Conservation (phyloP, 92 coral and sea anemone genomes). For the Scolanthus callimorphus region DNA sequence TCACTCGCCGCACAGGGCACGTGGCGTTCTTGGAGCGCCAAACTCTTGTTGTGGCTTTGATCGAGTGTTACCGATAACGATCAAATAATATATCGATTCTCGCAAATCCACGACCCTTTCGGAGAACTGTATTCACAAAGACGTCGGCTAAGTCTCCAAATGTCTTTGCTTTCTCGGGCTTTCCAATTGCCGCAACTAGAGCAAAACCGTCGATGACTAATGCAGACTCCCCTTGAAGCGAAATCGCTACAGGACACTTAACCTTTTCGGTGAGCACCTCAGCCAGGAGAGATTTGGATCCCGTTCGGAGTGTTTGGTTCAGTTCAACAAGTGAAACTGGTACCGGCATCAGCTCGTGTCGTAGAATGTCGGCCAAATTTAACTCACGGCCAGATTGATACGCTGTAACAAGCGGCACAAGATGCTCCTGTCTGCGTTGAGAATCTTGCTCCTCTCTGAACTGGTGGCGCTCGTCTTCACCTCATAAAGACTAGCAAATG, state of each 20-base stretch:
- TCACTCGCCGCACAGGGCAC: slow-evolving; percentile 43
- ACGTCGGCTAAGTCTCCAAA: slow-evolving; percentile 36
- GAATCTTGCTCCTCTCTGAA: slow-evolving; percentile 28
- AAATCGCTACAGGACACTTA: slow-evolving; percentile 26
- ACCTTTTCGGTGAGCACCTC: slow-evolving; percentile 38
- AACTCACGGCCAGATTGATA: slow-evolving; percentile 61
- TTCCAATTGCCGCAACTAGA: slow-evolving; percentile 35
- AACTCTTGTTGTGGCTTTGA: no score
- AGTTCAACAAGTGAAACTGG: slow-evolving; percentile 50
- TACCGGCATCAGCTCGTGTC: no score
- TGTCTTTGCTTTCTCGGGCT: slow-evolving; percentile 42
- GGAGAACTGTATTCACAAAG: slow-evolving; percentile 27
- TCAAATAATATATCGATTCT: slow-evolving; percentile 50
- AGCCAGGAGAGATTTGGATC: slow-evolving; percentile 45
- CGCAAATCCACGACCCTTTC: slow-evolving; percentile 44
- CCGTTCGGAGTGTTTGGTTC: slow-evolving; percentile 50
- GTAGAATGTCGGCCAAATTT: slow-evolving; percentile 32
- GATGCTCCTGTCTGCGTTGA: slow-evolving; percentile 48
- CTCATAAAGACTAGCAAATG: slow-evolving; percentile 48
- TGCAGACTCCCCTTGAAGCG: slow-evolving; percentile 23
- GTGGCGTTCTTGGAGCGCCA: no score
- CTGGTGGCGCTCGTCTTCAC: slow-evolving; percentile 40
- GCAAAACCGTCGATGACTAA: slow-evolving; percentile 50
- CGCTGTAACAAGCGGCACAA: slow-evolving; percentile 42
- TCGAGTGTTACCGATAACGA: no score